Evolutionary conservation across 2,888 invertebrate species (phyloP).

Genomic region (Caenorhabditis panamensis): DNA sequence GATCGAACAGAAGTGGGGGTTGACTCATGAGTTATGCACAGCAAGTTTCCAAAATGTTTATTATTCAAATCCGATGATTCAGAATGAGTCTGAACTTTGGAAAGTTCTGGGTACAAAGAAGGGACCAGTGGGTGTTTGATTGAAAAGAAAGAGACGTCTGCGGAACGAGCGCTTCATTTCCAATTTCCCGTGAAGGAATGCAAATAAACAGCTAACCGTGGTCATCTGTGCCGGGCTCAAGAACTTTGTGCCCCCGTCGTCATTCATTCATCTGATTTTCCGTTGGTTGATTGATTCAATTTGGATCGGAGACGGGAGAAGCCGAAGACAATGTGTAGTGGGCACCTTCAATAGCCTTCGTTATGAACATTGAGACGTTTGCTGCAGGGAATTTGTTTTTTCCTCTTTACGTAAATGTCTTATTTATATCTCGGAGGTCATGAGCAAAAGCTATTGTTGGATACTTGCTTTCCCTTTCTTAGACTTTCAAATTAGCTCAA

Average conservation of each 20-base stretch:
- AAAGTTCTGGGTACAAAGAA: neutral
- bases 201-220: slow-evolving; percentile 3
- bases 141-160: slow-evolving; percentile 29
- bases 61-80: slow-evolving; percentile 29
- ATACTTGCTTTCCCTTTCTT: too few species aligned
- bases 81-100: neutral
- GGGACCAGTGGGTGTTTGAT: slow-evolving; percentile 2
- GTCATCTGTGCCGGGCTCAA: slow-evolving; percentile 12
- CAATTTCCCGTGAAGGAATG: slow-evolving; percentile 29
- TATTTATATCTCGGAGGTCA: too few species aligned
- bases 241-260: slow-evolving; percentile 11
- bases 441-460: too few species aligned
- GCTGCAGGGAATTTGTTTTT: neutral
- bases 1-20: slow-evolving; percentile 17
- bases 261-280: slow-evolving; percentile 14
- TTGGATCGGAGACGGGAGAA: neutral
- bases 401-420: too few species aligned
- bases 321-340: neutral
- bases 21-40: slow-evolving; percentile 12
- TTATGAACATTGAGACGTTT: neutral
- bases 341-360: slow-evolving; percentile 1
- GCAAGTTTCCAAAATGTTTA: too few species aligned
- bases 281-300: slow-evolving; percentile 10
- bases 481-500: too few species aligned
- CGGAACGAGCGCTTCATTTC: slow-evolving; percentile 32